Evolutionary conservation across 2,113 vertebrate genomes (phyloP), one percentile per base, ranked within the genome.

Genomic region (Himantopus leucocephalus): DNA sequence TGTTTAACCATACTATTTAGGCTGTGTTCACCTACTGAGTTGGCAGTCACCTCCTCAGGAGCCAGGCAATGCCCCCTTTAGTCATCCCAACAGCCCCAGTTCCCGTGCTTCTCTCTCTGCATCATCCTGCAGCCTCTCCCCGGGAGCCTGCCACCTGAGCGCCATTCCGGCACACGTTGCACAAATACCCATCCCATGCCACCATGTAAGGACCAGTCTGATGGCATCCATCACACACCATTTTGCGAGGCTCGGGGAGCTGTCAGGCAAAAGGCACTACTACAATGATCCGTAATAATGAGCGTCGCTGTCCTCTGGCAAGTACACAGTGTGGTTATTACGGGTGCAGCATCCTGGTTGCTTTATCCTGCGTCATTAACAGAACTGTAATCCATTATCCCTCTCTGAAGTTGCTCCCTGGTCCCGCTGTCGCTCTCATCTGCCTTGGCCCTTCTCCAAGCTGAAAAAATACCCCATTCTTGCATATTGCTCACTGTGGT

Each of bases 111-210:
- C 34, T 32, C 52, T 6, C 56, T 39, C 43, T 66, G 45, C 1
- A 0, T 52, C 66, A 29, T 13, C 73, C 80, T 34, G 41, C 35
- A 73, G 43, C 73, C 52, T 32, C 45, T 53, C 37, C 21, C 34
- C 53, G 13, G 66, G 16, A 55, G 3, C 55, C 26, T 55, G 21
- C 6, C 22, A 43, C 72, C 32, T 0, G 1, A 78, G 27, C 3
- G 50, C 35, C 7, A 0, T 32, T 64, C n/a, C 66, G 64, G 41
- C 35, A 13, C 1, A 1, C 0, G 3, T 19, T 43, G 56, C 56
- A 63, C 48, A 71, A 77, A 56, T 5, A 47, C 63, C 39, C 55
- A 41, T 26, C 73, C 13, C n/a, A 19, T 35, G 9, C 66, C 71
- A 55, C 45, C 0, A 0, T 1, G 0, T 41, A 29, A 26, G 63